Evolutionary conservation across 2,797 vertebrate genomes (phyloP), one percentile per base, ranked within the genome.

Genomic region (Triplophysa bombifrons): DNA sequence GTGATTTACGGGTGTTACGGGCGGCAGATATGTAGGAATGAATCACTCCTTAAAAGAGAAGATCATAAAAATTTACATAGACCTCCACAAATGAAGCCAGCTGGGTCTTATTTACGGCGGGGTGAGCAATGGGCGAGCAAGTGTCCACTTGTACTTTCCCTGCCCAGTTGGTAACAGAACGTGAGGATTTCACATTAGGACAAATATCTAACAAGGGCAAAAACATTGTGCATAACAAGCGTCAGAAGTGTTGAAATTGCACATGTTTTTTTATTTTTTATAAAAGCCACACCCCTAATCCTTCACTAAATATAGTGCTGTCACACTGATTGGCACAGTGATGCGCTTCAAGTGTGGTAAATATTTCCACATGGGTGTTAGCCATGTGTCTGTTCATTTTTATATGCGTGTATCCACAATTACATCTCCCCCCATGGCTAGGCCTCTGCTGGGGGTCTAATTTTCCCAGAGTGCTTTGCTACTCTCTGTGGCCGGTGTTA

Each of bases 381-480:
- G 44, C 30, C 63, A 4, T 78, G 60, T 19, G 11, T 58, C 30
- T 55, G 67, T 71, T 30, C 0, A 9, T 20, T 78, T 71, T 53
- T 27, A 63, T 64, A 53, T 41, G 27, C 34, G 30, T 78, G 27
- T 38, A 51, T 78, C 19, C n/a, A 78, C 14, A 20, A 72, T 65
- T 72, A 30, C 63, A 50, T 34, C 41, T 61, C 69, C 68, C 56
- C 74, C 80, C 14, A 27, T 68, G 46, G 73, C 70, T 74, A 70
- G 44, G 25, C 74, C 72, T 71, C 75, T 66, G 34, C 64, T 22
- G 25, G 68, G 70, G 81, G 78, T 76, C 67, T 30, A 22, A 65
- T 70, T 82, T 65, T 83, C 82, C 77, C 77, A 83, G 60, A 79
- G 68, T 83, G 82, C 82, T 30, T 64, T 66, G 82, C 77, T 78